These are phyloP conservation scores for Drosophila burlai DNA, from an alignment of 1,140 invertebrate genomes.

Conservation along the genomic window DNA sequence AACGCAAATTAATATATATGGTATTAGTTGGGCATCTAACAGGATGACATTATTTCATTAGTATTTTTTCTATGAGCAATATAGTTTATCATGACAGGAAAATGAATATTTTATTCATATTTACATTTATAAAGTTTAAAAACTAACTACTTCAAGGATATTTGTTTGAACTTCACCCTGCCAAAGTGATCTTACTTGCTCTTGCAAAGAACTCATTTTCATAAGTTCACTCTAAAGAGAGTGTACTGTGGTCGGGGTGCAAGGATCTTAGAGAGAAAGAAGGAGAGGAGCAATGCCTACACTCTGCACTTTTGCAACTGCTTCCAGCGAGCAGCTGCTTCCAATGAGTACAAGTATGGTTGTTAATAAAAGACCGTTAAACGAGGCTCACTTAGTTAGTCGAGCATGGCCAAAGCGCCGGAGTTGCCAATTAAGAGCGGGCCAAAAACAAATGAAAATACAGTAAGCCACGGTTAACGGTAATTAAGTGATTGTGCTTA, in stretches of 20 bases:
- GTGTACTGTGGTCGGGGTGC: not conserved
- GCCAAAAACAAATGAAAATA: constrained; percentile 28
- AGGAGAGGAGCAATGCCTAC: not conserved
- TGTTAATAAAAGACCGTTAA: constrained; percentile 43
- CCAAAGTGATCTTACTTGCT: not conserved
- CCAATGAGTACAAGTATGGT: not conserved
- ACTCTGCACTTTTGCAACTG: not conserved
- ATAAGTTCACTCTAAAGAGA: not conserved
- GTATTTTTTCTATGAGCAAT: no score
- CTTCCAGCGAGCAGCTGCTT: not conserved
- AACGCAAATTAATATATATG: no score
- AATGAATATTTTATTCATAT: not conserved
- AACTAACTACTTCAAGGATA: not conserved
- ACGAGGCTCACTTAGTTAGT: constrained; percentile 30
- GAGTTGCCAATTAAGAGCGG: constrained; percentile 37
- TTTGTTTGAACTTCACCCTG: not conserved
- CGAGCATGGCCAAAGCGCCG: constrained; percentile 46
- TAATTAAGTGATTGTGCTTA: constrained; percentile 17
- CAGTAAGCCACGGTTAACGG: constrained; percentile 28
- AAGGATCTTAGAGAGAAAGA: constrained; percentile 3
- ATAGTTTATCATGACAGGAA: no score
- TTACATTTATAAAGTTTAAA: not conserved
- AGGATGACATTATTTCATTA: no score
- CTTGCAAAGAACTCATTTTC: not conserved
- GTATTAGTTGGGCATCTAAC: no score